Evolutionary conservation across 1,140 invertebrate species (phyloP).

Genomic region (Drosophila murphyi): DNA sequence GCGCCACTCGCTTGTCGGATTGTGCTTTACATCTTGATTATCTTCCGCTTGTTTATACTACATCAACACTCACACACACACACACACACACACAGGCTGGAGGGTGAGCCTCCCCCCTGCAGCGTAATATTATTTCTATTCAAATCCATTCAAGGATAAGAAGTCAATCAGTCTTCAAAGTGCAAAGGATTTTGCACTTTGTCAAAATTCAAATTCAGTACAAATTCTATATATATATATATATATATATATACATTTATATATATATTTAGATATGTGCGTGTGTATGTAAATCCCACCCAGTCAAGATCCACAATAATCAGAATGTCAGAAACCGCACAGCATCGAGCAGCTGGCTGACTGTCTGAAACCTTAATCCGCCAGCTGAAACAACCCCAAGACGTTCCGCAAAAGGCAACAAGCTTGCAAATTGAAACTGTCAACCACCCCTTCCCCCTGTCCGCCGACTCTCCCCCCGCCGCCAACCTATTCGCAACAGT

Average conservation of each 20-base stretch:
- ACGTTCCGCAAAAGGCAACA: constrained; percentile 42
- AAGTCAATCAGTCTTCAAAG: constrained; percentile 83
- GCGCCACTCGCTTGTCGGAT: constrained; percentile 49
- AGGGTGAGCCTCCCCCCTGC: constrained; percentile 26
- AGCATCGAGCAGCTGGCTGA: constrained; percentile 13
- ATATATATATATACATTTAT: too few relatives aligned
- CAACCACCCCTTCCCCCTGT: constrained; percentile 9
- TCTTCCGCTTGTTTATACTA: constrained; percentile 76
- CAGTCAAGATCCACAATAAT: too few relatives aligned
- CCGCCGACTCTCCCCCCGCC: neutral
- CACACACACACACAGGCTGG: neutral
- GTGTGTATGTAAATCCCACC: too few relatives aligned
- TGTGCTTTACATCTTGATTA: constrained; percentile 83
- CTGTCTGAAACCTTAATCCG: constrained; percentile 64
- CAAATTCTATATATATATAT: constrained; percentile 8
- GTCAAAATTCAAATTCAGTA: constrained; percentile 69
- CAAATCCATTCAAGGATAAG: constrained; percentile 81
- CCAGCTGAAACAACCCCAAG: constrained; percentile 67
- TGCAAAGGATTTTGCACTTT: constrained; percentile 82
- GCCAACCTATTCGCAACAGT: neutral
- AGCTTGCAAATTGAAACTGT: constrained; percentile 76
- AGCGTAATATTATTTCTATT: constrained; percentile 70
- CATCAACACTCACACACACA: constrained; percentile 35
- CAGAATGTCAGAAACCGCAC: constrained; percentile 16
- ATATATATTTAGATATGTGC: too few relatives aligned